phyloP scores from a whole-genome alignment of 37 sponge, comb jelly and placozoan genomes.

The Tethya wilhelma region DNA sequence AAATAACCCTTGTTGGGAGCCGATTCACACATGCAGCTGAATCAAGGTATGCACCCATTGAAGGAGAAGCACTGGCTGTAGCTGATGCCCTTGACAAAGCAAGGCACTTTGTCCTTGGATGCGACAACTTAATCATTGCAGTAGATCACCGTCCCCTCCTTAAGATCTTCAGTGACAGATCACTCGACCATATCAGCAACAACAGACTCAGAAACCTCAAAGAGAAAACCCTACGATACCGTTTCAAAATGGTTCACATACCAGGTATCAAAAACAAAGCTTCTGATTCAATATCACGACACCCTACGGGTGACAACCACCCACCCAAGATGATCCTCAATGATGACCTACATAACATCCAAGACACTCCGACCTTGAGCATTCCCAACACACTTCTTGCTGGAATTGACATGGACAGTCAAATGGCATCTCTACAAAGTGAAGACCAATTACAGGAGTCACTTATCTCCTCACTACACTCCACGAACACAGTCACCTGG shows the following conservation, averaged over 20 bases:
- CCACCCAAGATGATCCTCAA: constrained; percentile 47
- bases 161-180: constrained; percentile 56
- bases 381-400: constrained; percentile 51
- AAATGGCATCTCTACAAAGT: not conserved
- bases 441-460: constrained; percentile 26
- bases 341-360: constrained; percentile 36
- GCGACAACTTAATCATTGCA: constrained; percentile 39
- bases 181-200: constrained; percentile 48
- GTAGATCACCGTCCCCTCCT: constrained; percentile 48
- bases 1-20: constrained; percentile 47
- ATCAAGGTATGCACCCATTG: constrained; percentile 47
- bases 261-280: constrained; percentile 48
- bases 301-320: constrained; percentile 41
- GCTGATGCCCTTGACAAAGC: constrained; percentile 57
- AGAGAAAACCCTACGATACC: constrained; percentile 40
- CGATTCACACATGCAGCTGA: constrained; percentile 52
- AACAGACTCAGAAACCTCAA: constrained; percentile 44
- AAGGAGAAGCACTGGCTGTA: constrained; percentile 53
- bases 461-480: constrained; percentile 20
- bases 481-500: constrained; percentile 38
- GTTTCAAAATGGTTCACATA: constrained; percentile 48
- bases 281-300: constrained; percentile 38
- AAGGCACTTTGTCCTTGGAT: constrained; percentile 49
- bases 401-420: constrained; percentile 20
- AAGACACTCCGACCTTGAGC: not conserved